Base-by-base conservation (phyloP, 2,113 vertebrate species). In the Cephalopholis sonnerati region DNA sequence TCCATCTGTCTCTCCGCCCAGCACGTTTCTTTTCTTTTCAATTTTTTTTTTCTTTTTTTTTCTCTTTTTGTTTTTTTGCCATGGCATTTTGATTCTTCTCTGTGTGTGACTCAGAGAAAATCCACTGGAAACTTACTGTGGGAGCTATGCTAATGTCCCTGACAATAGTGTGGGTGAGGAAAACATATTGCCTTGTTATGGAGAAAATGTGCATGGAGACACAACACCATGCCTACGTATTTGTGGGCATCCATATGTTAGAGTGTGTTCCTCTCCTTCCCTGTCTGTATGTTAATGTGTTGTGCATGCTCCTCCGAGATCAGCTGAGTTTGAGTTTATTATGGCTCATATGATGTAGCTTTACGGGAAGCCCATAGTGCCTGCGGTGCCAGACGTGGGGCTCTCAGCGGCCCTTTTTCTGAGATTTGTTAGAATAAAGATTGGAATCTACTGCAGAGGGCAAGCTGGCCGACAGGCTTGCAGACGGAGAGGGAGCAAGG, bases 161-260 rank as follows among this genome's bases (percentile, higher is more conserved):
- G 73, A 91, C 89, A 92, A 80, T 87, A 41, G 82, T 82, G 81
- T 83, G 87, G 85, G 85, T 75, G 89, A 91, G 74, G 58, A 75
- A 92, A 89, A 91, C 79, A 85, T 72, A 91, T 85, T 85, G 90
- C 77, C 71, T n/a, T 80, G 63, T 83, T 91, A 84, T 74, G 39
- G 70, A 70, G 69, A 74, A 81, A 90, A 77, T 81, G 63, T 83
- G 58, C 39, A 3, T 51, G 50, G 24, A n/a, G 36, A 57, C 25
- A 65, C 15, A 66, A 58, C 29, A 74, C 25, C 17, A 24, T 63
- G 24, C 32, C 18, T 54, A 24, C 7, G n/a, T 46, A 11, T 66
- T 55, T 66, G 64, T 55, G 54, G 61, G 75, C 20, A 67, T 32
- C 32, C 57, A 57, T 71, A 61, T 70, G 65, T 85, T 41, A 18